Conservation (phyloP, 2,113 vertebrate genomes). For the Tychaedon coryphoeus region DNA sequence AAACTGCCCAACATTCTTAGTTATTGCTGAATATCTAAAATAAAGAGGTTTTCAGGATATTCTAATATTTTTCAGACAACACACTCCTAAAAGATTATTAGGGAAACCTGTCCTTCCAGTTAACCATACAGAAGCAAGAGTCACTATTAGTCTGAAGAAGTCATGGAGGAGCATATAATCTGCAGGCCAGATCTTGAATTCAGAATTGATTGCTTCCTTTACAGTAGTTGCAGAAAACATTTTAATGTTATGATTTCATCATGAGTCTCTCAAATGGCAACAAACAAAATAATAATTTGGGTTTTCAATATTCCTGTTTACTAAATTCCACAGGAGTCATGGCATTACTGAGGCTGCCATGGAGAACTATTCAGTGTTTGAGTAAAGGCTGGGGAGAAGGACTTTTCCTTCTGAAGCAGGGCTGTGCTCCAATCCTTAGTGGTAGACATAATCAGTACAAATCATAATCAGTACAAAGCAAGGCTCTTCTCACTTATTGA, state of each 20-base stretch:
- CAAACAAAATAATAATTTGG: constrained; percentile 47
- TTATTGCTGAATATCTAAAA: neutral
- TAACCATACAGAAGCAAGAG: constrained; percentile 9
- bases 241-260: constrained; percentile 59
- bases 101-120: constrained; percentile 43
- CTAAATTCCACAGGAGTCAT: constrained; percentile 10
- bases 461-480: no score
- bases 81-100: neutral
- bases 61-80: constrained; percentile 2
- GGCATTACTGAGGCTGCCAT: neutral
- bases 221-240: constrained; percentile 37
- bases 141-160: constrained; percentile 45
- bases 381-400: neutral
- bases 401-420: neutral
- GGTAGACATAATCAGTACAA: neutral
- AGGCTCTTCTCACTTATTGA: neutral
- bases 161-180: constrained; percentile 32
- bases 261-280: constrained; percentile 37
- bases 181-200: constrained; percentile 36
- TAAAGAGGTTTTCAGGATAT: neutral
- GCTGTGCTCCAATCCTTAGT: neutral
- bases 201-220: constrained; percentile 53
- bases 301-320: constrained; percentile 60
- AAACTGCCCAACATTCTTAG: neutral
- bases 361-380: neutral